Conservation (phyloP, 2,888 invertebrate species). For the Oxycera nigricornis region DNA sequence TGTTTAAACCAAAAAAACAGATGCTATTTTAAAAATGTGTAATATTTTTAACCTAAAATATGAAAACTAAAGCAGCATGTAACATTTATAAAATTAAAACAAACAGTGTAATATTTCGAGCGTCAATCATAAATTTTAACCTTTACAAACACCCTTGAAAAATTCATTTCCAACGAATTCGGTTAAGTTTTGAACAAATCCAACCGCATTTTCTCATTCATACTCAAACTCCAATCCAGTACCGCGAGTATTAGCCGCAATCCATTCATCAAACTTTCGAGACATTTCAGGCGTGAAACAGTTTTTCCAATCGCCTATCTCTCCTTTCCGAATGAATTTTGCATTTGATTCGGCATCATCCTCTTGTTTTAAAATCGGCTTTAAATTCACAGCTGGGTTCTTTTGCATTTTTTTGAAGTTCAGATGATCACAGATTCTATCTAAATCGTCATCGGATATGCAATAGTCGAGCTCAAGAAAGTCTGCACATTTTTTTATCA, state of each 20-base stretch:
- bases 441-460: constrained; percentile 71
- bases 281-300: constrained; percentile 78
- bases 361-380: constrained; percentile 64
- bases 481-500: constrained; percentile 72
- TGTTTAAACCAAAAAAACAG: no score
- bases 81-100: no score
- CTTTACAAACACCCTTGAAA: no score
- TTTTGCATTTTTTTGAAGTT: constrained; percentile 83
- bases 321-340: constrained; percentile 78
- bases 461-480: constrained; percentile 66
- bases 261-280: constrained; percentile 76
- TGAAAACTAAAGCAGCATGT: no score
- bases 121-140: no score
- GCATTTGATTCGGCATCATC: constrained; percentile 58
- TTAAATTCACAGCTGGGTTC: constrained; percentile 80
- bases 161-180: no score
- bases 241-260: constrained; percentile 67
- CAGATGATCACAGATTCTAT: constrained; percentile 74
- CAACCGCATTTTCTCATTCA: no score
- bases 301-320: constrained; percentile 79
- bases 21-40: no score
- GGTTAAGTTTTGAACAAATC: no score
- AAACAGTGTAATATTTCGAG: no score
- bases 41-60: no score
- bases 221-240: constrained; percentile 70